Conservation (phyloP, 2,888 invertebrate species). For the Helleia helle region DNA sequence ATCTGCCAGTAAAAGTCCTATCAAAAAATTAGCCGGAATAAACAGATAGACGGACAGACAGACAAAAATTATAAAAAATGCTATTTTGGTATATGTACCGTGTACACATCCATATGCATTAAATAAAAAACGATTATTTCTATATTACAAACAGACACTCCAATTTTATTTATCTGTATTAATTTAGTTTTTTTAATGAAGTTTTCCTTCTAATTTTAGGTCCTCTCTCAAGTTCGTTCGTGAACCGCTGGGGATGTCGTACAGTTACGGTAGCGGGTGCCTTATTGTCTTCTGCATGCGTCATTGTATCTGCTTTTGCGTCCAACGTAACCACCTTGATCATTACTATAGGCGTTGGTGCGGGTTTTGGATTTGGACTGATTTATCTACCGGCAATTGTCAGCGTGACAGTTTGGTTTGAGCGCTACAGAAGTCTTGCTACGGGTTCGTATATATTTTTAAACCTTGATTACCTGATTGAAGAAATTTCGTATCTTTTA, state of each 20-base stretch:
- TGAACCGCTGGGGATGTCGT: slow-evolving; percentile 96
- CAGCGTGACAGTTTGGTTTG: slow-evolving; percentile 97
- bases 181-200: too few relatives aligned
- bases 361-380: slow-evolving; percentile 95
- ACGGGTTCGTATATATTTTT: slow-evolving; percentile 75
- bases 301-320: slow-evolving; percentile 87
- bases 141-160: too few relatives aligned
- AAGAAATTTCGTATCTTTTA: too few relatives aligned
- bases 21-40: too few relatives aligned
- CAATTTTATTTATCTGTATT: too few relatives aligned
- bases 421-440: slow-evolving; percentile 93
- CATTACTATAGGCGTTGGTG: slow-evolving; percentile 94
- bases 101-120: too few relatives aligned
- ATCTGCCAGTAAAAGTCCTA: too few relatives aligned
- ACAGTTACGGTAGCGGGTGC: slow-evolving; percentile 92
- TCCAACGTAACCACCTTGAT: slow-evolving; percentile 88
- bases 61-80: too few relatives aligned
- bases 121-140: too few relatives aligned
- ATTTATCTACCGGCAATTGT: slow-evolving; percentile 99
- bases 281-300: slow-evolving; percentile 82
- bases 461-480: not conserved
- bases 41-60: too few relatives aligned
- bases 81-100: too few relatives aligned
- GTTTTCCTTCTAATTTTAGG: slow-evolving; percentile 74
- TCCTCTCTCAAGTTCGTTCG: slow-evolving; percentile 94